Conservation (phyloP, 2,888 invertebrate species). For the Biston betularia region DNA sequence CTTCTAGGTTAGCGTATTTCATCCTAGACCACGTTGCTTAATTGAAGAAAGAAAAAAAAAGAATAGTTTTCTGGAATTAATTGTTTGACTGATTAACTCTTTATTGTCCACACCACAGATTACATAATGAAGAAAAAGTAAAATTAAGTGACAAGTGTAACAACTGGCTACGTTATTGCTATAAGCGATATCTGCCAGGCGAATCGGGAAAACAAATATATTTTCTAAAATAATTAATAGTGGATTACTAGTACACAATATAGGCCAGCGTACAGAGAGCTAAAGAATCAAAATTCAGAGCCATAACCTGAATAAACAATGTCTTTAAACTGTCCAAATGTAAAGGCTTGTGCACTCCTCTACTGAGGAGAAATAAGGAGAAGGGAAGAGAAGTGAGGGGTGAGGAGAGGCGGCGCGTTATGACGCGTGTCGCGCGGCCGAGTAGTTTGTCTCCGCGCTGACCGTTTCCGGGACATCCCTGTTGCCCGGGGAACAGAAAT, state of each 20-base stretch:
- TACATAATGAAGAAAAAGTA: no score
- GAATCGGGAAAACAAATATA: no score
- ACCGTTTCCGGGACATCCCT: constrained; percentile 79
- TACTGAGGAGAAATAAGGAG: constrained; percentile 3
- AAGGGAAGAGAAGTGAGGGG: neutral
- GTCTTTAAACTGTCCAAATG: constrained; percentile 31
- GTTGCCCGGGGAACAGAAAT: constrained; percentile 47
- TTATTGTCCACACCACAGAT: no score
- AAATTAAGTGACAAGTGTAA: no score
- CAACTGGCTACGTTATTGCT: no score
- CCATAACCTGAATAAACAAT: constrained; percentile 22
- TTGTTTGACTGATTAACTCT: no score
- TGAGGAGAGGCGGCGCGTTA: constrained; percentile 63
- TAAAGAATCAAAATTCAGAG: constrained; percentile 1
- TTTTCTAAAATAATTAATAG: no score
- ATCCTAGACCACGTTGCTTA: no score
- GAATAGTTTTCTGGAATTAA: no score
- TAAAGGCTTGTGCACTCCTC: constrained; percentile 33
- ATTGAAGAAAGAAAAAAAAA: no score
- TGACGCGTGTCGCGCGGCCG: constrained; percentile 77
- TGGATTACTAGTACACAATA: neutral
- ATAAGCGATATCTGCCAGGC: no score
- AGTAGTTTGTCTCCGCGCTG: constrained; percentile 79
- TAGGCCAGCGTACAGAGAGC: neutral
- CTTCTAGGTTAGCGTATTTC: no score